phyloP scores from a whole-genome alignment of 2,113 vertebrate species.

The Serinus canaria region DNA sequence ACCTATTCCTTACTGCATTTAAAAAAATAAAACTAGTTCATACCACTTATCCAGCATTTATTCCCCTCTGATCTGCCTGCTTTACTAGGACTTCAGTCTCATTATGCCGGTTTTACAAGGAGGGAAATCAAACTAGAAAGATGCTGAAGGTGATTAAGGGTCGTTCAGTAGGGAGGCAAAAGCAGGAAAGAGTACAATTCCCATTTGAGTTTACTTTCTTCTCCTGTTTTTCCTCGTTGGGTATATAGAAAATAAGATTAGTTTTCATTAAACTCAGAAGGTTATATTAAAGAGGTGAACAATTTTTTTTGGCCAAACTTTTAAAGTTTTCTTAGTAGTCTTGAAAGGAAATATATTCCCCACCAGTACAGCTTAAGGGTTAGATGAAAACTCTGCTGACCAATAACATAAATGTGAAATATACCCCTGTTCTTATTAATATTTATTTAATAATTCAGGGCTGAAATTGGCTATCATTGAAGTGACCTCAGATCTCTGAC shows the following conservation, averaged over 20 bases:
- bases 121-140: background rate
- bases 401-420: background rate
- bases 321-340: background rate
- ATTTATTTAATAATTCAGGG: background rate
- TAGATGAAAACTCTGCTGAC: background rate
- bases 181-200: background rate
- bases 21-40: background rate
- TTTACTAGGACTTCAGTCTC: background rate
- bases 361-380: background rate
- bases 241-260: background rate
- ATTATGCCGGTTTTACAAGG: background rate
- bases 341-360: background rate
- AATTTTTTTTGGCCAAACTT: background rate
- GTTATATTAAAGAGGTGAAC: background rate
- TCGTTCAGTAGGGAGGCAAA: background rate
- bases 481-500: constrained; percentile 62
- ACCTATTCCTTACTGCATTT: background rate
- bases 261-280: background rate
- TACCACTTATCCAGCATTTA: background rate
- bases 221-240: background rate
- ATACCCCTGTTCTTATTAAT: background rate
- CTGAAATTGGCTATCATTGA: constrained; percentile 21
- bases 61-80: background rate
- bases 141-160: background rate
- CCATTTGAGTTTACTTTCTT: background rate